These are phyloP conservation scores for Xenopus borealis DNA, from an alignment of 2,113 vertebrate genomes.

Conservation along the genomic window DNA sequence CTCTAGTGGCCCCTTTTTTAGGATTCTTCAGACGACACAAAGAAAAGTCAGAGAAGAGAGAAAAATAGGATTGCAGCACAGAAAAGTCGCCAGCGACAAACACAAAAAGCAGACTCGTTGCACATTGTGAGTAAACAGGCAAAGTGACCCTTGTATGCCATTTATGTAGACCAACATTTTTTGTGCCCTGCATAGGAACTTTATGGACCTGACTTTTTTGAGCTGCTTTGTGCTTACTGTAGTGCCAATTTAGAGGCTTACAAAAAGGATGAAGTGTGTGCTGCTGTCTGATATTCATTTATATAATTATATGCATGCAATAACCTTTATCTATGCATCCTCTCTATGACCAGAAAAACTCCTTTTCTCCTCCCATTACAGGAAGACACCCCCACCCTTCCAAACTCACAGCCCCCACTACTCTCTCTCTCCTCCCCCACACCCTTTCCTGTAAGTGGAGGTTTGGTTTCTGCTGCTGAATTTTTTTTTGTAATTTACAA, in stretches of 20 bases:
- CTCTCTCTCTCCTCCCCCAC: background rate
- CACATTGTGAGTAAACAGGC: constrained; percentile 81
- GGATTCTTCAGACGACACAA: constrained; percentile 57
- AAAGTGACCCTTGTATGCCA: too few species aligned
- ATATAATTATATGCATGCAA: too few species aligned
- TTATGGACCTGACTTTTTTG: too few species aligned
- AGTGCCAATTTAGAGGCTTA: too few species aligned
- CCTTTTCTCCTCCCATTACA: background rate
- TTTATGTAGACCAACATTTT: too few species aligned
- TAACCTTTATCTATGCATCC: too few species aligned
- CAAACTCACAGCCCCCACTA: background rate
- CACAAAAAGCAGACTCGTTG: constrained; percentile 90
- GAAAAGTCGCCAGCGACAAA: constrained; percentile 95
- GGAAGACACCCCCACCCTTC: background rate
- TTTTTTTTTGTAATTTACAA: too few species aligned
- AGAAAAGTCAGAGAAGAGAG: constrained; percentile 90
- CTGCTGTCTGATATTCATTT: too few species aligned
- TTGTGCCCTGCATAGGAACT: too few species aligned
- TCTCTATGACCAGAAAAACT: background rate
- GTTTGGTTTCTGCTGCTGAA: constrained; percentile 7
- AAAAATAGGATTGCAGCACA: constrained; percentile 97
- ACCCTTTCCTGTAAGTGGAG: background rate
- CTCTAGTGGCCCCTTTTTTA: too few species aligned
- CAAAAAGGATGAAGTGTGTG: too few species aligned
- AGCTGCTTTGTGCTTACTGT: too few species aligned